Evolutionary conservation across 2,113 vertebrate genomes (phyloP).

Genomic region (Cepphus grylle): DNA sequence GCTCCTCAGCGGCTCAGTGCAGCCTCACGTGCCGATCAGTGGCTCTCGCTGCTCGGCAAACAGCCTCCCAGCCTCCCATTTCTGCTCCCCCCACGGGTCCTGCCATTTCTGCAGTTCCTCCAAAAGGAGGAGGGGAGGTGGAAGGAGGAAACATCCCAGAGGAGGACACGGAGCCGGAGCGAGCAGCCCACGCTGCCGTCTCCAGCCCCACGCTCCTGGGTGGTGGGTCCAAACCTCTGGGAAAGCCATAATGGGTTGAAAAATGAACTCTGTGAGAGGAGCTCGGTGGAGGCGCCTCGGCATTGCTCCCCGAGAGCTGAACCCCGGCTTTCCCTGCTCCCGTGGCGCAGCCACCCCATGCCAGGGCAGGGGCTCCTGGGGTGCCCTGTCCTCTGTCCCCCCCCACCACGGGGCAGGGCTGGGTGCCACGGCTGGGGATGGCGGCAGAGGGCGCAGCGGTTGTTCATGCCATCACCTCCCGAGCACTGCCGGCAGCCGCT

Average conservation of each 20-base stretch:
- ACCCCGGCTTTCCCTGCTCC: neutral
- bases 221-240: neutral
- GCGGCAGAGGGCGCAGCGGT: neutral
- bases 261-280: neutral
- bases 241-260: neutral
- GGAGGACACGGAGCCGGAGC: neutral
- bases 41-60: neutral
- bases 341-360: neutral
- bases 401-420: neutral
- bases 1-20: neutral
- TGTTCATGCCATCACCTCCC: neutral
- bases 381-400: neutral
- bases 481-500: neutral
- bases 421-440: neutral
- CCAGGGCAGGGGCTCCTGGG: too few relatives aligned
- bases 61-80: accelerated
- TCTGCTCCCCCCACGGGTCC: neutral
- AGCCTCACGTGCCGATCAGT: accelerated
- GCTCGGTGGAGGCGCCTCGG: neutral
- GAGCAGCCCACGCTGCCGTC: neutral
- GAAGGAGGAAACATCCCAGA: neutral
- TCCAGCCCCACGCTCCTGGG: neutral
- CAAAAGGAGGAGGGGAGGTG: neutral
- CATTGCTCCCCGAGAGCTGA: neutral
- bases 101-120: neutral